These are phyloP conservation scores for Synodontis membranacea DNA, from an alignment of 2,113 vertebrate genomes.

Conservation along the genomic window DNA sequence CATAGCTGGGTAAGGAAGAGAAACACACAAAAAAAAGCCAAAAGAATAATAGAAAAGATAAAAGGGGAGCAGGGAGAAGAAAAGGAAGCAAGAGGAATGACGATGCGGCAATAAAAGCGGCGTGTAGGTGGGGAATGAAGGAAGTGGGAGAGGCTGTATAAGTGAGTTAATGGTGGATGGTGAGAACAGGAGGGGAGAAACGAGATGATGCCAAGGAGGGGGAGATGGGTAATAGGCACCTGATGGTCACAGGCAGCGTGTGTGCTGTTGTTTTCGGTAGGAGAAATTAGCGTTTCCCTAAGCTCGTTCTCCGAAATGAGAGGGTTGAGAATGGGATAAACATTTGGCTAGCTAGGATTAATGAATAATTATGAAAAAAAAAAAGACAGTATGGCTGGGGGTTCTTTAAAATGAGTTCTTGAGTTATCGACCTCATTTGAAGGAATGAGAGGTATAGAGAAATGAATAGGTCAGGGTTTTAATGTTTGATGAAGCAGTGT, in stretches of 20 bases:
- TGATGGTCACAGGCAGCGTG: conserved; percentile 12
- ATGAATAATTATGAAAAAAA: neutral
- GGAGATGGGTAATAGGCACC: neutral
- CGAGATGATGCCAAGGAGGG: neutral
- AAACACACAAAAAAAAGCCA: neutral
- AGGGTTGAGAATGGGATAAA: neutral
- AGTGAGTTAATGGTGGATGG: neutral
- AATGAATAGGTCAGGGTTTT: neutral
- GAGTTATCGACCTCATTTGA: neutral
- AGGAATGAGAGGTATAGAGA: neutral
- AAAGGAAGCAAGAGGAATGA: neutral
- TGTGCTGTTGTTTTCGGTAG: neutral
- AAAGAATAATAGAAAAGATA: neutral
- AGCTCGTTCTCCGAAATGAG: neutral
- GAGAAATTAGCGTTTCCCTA: neutral
- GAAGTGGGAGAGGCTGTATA: neutral
- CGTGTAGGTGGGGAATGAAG: conserved; percentile 2
- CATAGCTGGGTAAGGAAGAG: neutral
- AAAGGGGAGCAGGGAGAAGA: neutral
- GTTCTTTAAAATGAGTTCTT: neutral
- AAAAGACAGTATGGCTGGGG: neutral
- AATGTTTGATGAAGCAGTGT: neutral
- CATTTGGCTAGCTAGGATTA: neutral
- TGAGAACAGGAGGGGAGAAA: neutral
- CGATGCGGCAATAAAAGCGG: neutral